A percentile compares a stretch with the other conserved stretches of the same genome.
These are phyloP conservation scores for Apotomis betuletana DNA, from an alignment of 2,888 invertebrate genomes.

Conservation along the genomic window DNA sequence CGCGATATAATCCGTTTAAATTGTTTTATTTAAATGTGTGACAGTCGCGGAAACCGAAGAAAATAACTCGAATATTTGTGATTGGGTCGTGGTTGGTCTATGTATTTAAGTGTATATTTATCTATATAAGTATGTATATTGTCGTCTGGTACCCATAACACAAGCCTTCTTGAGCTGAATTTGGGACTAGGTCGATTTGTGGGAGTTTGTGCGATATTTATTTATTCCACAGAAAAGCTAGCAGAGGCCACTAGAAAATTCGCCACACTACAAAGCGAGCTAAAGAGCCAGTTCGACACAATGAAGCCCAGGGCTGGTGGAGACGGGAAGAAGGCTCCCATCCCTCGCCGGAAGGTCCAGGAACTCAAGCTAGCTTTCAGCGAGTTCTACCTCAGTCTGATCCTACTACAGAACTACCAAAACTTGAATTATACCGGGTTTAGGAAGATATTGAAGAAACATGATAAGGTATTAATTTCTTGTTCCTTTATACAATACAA, in stretches of 20 bases:
- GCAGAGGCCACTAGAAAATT: conserved; percentile 98
- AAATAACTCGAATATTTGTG: too few relatives aligned
- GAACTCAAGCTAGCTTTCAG: conserved; percentile 99
- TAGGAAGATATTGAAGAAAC: conserved; percentile 99
- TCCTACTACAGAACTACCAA: conserved; percentile 98
- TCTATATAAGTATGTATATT: too few relatives aligned
- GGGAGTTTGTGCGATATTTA: too few relatives aligned
- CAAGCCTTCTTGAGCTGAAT: too few relatives aligned
- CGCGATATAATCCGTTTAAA: too few relatives aligned
- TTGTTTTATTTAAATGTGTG: too few relatives aligned
- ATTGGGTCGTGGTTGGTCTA: too few relatives aligned
- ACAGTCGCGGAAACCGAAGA: too few relatives aligned
- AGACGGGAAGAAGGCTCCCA: conserved; percentile 76
- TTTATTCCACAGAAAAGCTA: conserved; percentile 89
- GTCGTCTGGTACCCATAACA: too few relatives aligned
- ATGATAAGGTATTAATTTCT: conserved; percentile 91
- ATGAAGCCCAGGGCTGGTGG: conserved; percentile 76
- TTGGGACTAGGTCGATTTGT: too few relatives aligned
- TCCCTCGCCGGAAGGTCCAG: conserved; percentile 91
- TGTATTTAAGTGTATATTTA: too few relatives aligned
- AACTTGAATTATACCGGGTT: conserved; percentile 99
- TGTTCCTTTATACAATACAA: too few relatives aligned
- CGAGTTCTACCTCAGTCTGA: conserved; percentile 98
- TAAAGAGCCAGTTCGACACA: conserved; percentile 86
- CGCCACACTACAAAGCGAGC: conserved; percentile 93